Evolutionary conservation across 2,888 invertebrate genomes (phyloP).

Genomic region (Morpho deidamia): DNA sequence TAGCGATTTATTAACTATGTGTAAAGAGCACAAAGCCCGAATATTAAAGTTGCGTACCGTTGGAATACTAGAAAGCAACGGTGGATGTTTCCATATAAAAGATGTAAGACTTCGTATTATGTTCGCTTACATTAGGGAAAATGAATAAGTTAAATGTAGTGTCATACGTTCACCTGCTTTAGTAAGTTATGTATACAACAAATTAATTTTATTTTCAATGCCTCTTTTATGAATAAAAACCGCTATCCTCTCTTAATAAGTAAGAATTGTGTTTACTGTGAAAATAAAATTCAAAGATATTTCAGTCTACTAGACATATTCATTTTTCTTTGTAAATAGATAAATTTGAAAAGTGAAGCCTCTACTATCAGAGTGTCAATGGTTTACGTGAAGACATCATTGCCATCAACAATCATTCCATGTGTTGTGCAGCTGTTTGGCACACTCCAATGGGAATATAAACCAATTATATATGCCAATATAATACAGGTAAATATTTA

Average conservation of each 20-base stretch:
- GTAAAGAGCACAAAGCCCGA: conserved; percentile 30
- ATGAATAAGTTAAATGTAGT: too few relatives aligned
- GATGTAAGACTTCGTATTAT: conserved; percentile 36
- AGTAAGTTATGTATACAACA: too few relatives aligned
- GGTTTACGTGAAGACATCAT: conserved; percentile 36
- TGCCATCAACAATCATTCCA: conserved; percentile 42
- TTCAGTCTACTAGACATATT: too few relatives aligned
- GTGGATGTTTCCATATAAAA: conserved; percentile 46
- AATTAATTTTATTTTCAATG: too few relatives aligned
- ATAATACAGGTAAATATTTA: conserved; percentile 45
- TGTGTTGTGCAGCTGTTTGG: conserved; percentile 62
- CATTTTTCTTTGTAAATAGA: conserved; percentile 31
- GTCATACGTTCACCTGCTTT: too few relatives aligned
- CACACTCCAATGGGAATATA: conserved; percentile 46
- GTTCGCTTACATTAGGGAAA: too few relatives aligned
- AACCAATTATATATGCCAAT: conserved; percentile 51
- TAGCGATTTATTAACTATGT: conserved; percentile 33
- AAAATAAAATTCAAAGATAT: too few relatives aligned
- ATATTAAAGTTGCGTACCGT: conserved; percentile 47
- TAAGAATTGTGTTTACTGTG: too few relatives aligned
- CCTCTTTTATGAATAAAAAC: too few relatives aligned
- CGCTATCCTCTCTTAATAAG: too few relatives aligned
- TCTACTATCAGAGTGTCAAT: conserved; percentile 42
- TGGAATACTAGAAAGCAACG: conserved; percentile 48
- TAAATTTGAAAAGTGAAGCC: conserved; percentile 30